Evolutionary conservation across 2,797 vertebrate genomes (phyloP), one percentile per base, ranked within the genome.

Genomic region (Phyllotis vaccarum): DNA sequence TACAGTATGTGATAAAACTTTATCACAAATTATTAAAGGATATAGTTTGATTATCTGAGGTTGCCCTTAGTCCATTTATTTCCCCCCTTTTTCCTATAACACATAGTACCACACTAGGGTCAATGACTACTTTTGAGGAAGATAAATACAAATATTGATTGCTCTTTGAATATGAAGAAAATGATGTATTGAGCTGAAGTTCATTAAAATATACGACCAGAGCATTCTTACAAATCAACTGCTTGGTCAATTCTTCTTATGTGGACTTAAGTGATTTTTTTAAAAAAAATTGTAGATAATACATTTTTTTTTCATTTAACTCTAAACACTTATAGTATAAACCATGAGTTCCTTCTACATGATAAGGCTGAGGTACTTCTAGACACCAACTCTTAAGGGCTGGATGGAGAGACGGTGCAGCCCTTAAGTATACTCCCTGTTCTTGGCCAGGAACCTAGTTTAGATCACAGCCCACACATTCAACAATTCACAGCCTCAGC

Each of bases 111-210:
- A 62, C 11, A 14, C 34, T 78, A 94, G 54, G 37, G 17, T 79
- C 58, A 90, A 34, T 89, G 76, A 43, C 24, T 70, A 8, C 82
- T 81, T 94, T 68, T 85, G 43, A 95, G 74, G n/a, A 72, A 94
- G 43, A 91, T 64, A 95, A 92, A 95, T 91, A 81, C 79, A 91
- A 95, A 70, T 74, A 80, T 46, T 40, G 74, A 94, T 93, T 95
- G 46, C 24, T 86, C 19, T 86, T 96, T 95, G 70, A 93, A 92
- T 94, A 92, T 56, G 93, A 96, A 94, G 75, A 66, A 94, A 94
- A 94, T 49, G 96, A 24, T 27, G 1, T 70, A 74, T 92, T 76
- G 72, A 93, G 93, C 29, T 80, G 29, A 94, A 72, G 52, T 78
- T 34, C 58, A 68, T 95, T 96, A 88, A 95, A 96, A 95, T 80